Evolutionary conservation across 2,797 vertebrate species (phyloP).

Genomic region (Pangasius krempfi): DNA sequence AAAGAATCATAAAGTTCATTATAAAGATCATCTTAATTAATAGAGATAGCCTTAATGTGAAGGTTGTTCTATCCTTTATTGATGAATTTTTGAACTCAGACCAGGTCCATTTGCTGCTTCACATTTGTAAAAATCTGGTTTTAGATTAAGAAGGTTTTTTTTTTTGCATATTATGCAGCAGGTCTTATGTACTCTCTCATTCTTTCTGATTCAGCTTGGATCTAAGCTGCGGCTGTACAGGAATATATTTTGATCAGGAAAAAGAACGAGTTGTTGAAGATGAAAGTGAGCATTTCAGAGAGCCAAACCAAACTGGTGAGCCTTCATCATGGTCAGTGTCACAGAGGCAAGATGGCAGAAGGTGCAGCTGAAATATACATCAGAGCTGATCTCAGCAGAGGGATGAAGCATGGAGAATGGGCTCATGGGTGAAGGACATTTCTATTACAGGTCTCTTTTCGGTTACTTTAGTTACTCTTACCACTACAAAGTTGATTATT

Average conservation of each 20-base stretch:
- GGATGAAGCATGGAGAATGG: slow-evolving; percentile 63
- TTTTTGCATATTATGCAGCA: neutral
- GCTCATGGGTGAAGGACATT: neutral
- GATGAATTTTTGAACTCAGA: neutral
- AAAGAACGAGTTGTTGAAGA: neutral
- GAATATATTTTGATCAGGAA: slow-evolving; percentile 12
- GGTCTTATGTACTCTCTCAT: neutral
- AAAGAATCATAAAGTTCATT: neutral
- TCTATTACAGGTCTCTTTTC: neutral
- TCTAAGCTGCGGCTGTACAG: neutral
- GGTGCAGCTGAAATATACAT: slow-evolving; percentile 73
- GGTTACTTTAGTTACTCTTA: neutral
- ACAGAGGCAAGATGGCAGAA: slow-evolving; percentile 46
- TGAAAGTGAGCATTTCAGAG: slow-evolving; percentile 31
- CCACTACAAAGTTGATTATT: neutral
- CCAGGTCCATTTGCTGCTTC: neutral
- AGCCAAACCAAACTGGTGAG: neutral
- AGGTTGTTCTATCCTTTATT: neutral
- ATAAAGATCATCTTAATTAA: neutral
- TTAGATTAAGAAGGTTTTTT: neutral
- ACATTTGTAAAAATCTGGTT: neutral
- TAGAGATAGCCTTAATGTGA: neutral
- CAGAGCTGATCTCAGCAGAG: slow-evolving; percentile 66
- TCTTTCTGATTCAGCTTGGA: slow-evolving; percentile 6
- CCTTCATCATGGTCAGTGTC: slow-evolving; percentile 27